Conservation (phyloP, 2,113 vertebrate genomes). For the Octodon degus region DNA sequence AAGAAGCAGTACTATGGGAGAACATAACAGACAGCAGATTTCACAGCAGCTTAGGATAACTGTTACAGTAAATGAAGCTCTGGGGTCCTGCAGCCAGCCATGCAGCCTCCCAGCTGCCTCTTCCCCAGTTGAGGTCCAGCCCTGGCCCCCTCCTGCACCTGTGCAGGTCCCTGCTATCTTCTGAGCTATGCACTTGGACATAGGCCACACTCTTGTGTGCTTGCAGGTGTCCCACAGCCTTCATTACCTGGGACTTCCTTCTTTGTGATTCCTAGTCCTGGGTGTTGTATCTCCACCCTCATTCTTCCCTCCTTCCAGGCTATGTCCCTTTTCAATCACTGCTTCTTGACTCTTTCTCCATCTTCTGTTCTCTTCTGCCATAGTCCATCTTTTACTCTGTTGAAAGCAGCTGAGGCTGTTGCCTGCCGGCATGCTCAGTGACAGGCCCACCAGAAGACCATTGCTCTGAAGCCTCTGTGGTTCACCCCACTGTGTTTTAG, state of each 20-base stretch:
- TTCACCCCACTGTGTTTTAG: not conserved
- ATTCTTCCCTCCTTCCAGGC: too few species aligned
- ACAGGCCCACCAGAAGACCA: not conserved
- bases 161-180: not conserved
- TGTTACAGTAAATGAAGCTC: not conserved
- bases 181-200: not conserved
- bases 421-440: not conserved
- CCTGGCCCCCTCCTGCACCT: not conserved
- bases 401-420: not conserved
- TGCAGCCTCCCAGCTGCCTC: not conserved
- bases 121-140: too few species aligned
- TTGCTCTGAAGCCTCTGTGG: not conserved
- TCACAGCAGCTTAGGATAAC: not conserved
- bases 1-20: not conserved
- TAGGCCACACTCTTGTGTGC: rapidly evolving
- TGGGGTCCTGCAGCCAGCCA: not conserved
- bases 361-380: not conserved
- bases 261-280: not conserved
- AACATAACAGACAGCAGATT: not conserved
- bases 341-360: not conserved
- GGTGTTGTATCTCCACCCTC: too few species aligned
- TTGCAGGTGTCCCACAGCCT: not conserved
- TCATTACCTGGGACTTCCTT: not conserved
- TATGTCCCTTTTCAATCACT: not conserved
- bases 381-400: not conserved